phyloP scores from a whole-genome alignment of 2,888 invertebrate genomes.

The Plusia festucae region DNA sequence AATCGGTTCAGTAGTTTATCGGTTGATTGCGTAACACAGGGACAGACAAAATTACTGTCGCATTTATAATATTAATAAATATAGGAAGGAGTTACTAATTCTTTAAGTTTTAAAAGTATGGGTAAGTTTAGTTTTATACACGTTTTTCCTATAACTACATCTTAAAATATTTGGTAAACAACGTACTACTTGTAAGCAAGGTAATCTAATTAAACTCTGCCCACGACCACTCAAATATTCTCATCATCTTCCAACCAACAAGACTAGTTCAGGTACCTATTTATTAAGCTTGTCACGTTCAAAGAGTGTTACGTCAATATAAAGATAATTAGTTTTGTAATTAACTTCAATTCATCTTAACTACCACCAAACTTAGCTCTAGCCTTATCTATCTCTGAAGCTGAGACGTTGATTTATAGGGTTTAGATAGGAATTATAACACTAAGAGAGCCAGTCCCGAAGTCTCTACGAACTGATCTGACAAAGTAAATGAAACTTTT shows the following conservation, averaged over 20 bases:
- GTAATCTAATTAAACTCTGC: not conserved
- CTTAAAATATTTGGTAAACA: not conserved
- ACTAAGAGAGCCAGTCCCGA: not conserved
- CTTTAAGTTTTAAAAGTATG: too few relatives aligned
- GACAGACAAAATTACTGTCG: too few relatives aligned
- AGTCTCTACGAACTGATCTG: not conserved
- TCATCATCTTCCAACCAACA: conserved; percentile 11
- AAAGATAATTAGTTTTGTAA: conserved; percentile 27
- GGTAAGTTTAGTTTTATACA: too few relatives aligned
- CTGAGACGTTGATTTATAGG: conserved; percentile 43
- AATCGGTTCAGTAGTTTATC: too few relatives aligned
- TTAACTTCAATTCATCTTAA: conserved; percentile 24
- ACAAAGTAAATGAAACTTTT: conserved; percentile 4
- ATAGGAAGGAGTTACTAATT: too few relatives aligned
- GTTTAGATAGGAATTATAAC: conserved; percentile 14
- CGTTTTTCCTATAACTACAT: too few relatives aligned
- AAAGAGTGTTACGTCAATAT: conserved; percentile 8
- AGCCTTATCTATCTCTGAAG: conserved; percentile 18
- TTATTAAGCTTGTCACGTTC: conserved; percentile 28
- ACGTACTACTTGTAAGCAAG: not conserved
- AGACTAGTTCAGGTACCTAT: conserved; percentile 5
- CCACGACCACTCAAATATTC: conserved; percentile 15
- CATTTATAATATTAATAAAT: too few relatives aligned
- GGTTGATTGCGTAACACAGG: too few relatives aligned
- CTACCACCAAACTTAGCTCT: conserved; percentile 15